These are phyloP conservation scores for Borostomias antarcticus DNA, from an alignment of 2,797 vertebrate genomes.

Conservation along the genomic window DNA sequence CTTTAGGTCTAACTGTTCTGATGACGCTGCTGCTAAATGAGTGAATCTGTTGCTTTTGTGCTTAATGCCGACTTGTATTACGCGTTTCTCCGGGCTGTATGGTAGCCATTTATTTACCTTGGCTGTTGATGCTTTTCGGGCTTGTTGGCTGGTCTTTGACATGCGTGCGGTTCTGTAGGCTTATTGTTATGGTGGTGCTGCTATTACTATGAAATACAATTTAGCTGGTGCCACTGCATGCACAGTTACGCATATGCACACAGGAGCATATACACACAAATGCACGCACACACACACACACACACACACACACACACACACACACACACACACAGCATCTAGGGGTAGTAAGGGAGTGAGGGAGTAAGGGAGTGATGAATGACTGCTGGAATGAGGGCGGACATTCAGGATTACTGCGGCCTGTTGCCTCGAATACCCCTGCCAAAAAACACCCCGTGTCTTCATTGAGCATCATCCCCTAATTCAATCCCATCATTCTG, in stretches of 20 bases:
- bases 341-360: not conserved
- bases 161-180: too few relatives aligned
- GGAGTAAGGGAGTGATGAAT: constrained; percentile 63
- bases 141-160: too few relatives aligned
- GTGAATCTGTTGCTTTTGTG: not conserved
- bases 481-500: constrained; percentile 53
- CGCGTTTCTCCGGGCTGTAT: too few relatives aligned
- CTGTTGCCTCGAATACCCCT: constrained; percentile 59
- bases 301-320: not conserved
- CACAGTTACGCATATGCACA: not conserved
- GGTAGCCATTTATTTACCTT: too few relatives aligned
- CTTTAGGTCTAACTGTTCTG: too few relatives aligned
- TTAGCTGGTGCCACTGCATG: too few relatives aligned
- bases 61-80: too few relatives aligned
- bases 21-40: constrained; percentile 16
- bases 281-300: not conserved
- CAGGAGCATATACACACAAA: constrained; percentile 5
- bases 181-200: too few relatives aligned
- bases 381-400: constrained; percentile 53
- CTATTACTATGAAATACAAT: too few relatives aligned
- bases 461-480: constrained; percentile 43
- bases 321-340: not conserved
- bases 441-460: constrained; percentile 58
- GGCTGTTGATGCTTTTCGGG: too few relatives aligned
- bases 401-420: constrained; percentile 63